Percentiles rank a stretch among this genome's conserved stretches.
Conservation (phyloP, 2,888 invertebrate genomes). For the Xanthia togata region DNA sequence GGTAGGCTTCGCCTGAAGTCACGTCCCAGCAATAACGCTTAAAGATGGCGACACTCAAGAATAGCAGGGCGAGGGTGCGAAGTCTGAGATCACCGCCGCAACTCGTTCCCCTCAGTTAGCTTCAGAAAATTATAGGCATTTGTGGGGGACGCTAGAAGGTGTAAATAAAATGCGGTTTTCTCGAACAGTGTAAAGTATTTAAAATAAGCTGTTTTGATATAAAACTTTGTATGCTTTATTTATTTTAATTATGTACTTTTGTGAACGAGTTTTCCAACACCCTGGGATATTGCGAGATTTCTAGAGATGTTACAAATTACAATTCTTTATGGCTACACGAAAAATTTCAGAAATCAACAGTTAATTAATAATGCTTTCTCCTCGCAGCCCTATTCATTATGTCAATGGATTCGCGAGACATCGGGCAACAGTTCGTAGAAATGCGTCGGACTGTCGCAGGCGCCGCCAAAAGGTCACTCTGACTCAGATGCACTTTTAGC, state of each 20-base stretch:
- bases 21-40: conserved; percentile 52
- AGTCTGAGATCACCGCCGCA: conserved; percentile 39
- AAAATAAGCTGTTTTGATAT: neutral
- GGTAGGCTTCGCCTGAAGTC: conserved; percentile 24
- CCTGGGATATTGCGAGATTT: neutral
- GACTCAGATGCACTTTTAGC: conserved; percentile 60
- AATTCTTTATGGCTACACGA: conserved; percentile 24
- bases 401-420: conserved; percentile 77
- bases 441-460: conserved; percentile 66
- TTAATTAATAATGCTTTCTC: conserved; percentile 58
- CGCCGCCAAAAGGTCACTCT: conserved; percentile 73
- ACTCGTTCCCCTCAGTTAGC: conserved; percentile 40
- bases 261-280: conserved; percentile 4
- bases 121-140: conserved; percentile 16
- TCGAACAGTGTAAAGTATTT: neutral
- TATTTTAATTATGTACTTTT: too few species aligned
- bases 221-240: neutral
- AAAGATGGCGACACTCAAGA: conserved; percentile 42
- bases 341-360: conserved; percentile 42
- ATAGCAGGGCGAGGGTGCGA: conserved; percentile 36
- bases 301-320: conserved; percentile 8
- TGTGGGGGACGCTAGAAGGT: neutral
- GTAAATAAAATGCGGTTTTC: conserved; percentile 1
- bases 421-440: conserved; percentile 71
- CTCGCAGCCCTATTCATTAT: conserved; percentile 72